phyloP scores from a whole-genome alignment of 2,113 vertebrate species.

The Triplophysa dalaica region DNA sequence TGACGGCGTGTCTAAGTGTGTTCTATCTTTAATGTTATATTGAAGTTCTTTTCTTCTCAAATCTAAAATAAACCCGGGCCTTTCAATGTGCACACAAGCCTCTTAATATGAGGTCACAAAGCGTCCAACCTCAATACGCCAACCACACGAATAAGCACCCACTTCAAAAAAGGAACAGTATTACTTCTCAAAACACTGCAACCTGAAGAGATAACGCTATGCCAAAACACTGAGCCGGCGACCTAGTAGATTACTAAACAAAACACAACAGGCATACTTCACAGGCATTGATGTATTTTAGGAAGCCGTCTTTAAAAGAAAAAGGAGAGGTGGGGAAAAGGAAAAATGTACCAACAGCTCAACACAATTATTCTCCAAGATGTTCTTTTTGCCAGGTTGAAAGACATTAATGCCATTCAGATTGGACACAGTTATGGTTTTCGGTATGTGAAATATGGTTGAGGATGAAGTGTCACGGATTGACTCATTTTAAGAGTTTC shows the following conservation, averaged over 20 bases:
- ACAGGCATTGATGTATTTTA: conserved; percentile 59
- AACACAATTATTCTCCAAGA: conserved; percentile 58
- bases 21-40: conserved; percentile 15
- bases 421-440: conserved; percentile 57
- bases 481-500: conserved; percentile 63
- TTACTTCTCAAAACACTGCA: conserved; percentile 38
- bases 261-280: conserved; percentile 45
- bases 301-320: conserved; percentile 56
- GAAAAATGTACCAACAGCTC: conserved; percentile 45
- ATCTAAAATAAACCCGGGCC: conserved; percentile 16
- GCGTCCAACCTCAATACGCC: conserved; percentile 32
- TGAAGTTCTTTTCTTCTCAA: conserved; percentile 17
- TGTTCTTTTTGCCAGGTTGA: conserved; percentile 56
- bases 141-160: conserved; percentile 37
- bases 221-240: conserved; percentile 32
- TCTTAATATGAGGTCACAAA: conserved; percentile 45
- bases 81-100: conserved; percentile 30
- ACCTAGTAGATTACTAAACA: conserved; percentile 45
- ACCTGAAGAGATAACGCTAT: conserved; percentile 44
- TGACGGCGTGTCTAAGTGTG: conserved; percentile 17
- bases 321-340: conserved; percentile 42
- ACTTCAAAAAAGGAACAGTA: conserved; percentile 40
- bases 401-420: conserved; percentile 56
- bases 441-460: conserved; percentile 50
- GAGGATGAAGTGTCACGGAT: conserved; percentile 55